Evolutionary conservation across 2,797 vertebrate species (phyloP).

Genomic region (Rhyacichthys aspro): DNA sequence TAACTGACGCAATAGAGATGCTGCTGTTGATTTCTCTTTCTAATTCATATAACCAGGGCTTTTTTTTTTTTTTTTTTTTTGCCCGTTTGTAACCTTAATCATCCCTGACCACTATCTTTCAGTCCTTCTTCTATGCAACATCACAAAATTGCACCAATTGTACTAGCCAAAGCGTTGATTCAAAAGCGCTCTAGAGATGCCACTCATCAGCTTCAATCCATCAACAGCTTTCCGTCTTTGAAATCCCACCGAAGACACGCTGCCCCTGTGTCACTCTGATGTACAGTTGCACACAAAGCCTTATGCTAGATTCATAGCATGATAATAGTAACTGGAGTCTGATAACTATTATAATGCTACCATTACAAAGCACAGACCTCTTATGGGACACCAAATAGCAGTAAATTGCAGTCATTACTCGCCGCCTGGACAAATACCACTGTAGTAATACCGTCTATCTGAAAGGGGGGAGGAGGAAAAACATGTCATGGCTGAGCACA

Average conservation of each 20-base stretch:
- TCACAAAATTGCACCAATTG: constrained; percentile 4
- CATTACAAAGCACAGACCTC: constrained; percentile 60
- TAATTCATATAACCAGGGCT: neutral
- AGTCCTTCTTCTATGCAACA: neutral
- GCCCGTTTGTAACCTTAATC: neutral
- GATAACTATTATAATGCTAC: constrained; percentile 67
- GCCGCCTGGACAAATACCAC: constrained; percentile 61
- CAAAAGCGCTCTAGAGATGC: neutral
- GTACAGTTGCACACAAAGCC: constrained; percentile 54
- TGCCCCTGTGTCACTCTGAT: constrained; percentile 34
- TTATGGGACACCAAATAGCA: constrained; percentile 68
- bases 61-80: neutral
- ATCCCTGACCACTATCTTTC: neutral
- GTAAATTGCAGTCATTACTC: constrained; percentile 72
- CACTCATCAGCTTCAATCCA: constrained; percentile 18
- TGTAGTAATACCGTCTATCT: constrained; percentile 56
- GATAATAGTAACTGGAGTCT: constrained; percentile 65
- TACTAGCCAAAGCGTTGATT: neutral
- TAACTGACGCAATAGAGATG: no score
- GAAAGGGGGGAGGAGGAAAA: constrained; percentile 39
- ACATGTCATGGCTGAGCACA: constrained; percentile 58
- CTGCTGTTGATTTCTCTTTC: no score
- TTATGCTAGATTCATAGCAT: constrained; percentile 66
- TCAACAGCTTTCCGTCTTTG: constrained; percentile 21
- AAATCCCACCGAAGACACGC: constrained; percentile 11